Conservation (phyloP, 2,113 vertebrate genomes). For the Tyto alba region DNA sequence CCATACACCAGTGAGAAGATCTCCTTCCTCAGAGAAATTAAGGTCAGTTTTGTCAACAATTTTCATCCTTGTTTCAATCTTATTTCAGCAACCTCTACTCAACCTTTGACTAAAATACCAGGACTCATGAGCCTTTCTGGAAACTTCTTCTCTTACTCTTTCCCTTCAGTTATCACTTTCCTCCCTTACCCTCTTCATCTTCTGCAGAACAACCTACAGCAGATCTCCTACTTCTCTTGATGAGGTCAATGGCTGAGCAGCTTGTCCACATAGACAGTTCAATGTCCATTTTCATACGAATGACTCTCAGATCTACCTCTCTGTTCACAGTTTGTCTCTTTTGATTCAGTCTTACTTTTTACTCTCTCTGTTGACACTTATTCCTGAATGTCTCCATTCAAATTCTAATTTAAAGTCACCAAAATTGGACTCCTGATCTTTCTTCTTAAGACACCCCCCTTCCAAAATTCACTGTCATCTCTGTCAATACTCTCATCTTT, state of each 20-base stretch:
- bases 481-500: neutral
- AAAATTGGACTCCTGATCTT: neutral
- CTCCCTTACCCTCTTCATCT: neutral
- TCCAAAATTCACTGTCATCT: neutral
- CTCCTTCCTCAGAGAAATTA: neutral
- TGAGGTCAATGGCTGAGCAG: neutral
- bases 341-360: neutral
- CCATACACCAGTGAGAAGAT: neutral
- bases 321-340: neutral
- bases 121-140: neutral
- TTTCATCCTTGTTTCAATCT: neutral
- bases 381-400: neutral
- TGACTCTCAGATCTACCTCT: neutral
- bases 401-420: neutral
- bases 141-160: neutral
- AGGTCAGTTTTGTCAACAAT: neutral
- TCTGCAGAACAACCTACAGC: neutral
- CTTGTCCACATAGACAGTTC: neutral
- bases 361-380: neutral
- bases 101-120: neutral
- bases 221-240: neutral
- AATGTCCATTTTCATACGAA: neutral
- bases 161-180: neutral
- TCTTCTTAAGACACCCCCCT: neutral
- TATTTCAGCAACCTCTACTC: neutral